Percentiles rank a stretch among this genome's conserved stretches.
Evolutionary conservation across 1,140 invertebrate species (phyloP).

Genomic region (Portunus trituberculatus): DNA sequence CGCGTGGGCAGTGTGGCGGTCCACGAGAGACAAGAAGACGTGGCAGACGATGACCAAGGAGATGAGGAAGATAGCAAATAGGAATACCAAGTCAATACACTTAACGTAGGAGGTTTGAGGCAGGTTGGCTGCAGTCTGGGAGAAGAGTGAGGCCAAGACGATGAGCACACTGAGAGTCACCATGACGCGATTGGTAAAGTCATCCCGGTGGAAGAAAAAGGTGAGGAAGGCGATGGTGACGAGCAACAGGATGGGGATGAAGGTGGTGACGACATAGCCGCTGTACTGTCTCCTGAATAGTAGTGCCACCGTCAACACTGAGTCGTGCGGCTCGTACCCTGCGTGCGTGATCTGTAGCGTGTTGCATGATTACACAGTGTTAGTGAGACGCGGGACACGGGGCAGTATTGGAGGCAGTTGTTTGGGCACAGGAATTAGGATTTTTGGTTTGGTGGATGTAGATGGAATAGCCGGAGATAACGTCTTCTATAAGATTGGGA

Average conservation of each 20-base stretch:
- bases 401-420: too few relatives aligned
- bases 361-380: too few relatives aligned
- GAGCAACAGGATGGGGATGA: slow-evolving; percentile 47
- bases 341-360: background rate
- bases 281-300: slow-evolving; percentile 27
- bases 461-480: too few relatives aligned
- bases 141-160: slow-evolving; percentile 58
- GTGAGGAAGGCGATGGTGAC: slow-evolving; percentile 38
- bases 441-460: too few relatives aligned
- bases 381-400: too few relatives aligned
- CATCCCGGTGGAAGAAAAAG: slow-evolving; percentile 55
- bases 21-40: background rate
- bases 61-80: slow-evolving; percentile 43
- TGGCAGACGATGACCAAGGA: slow-evolving; percentile 38
- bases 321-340: background rate
- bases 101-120: slow-evolving; percentile 56
- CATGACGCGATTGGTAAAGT: slow-evolving; percentile 61
- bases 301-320: background rate
- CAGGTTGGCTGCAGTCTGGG: slow-evolving; percentile 34
- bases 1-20: too few relatives aligned
- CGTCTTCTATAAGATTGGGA: too few relatives aligned
- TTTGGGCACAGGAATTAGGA: too few relatives aligned
- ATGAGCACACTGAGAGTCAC: slow-evolving; percentile 54
- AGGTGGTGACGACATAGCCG: slow-evolving; percentile 53
- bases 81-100: slow-evolving; percentile 55